Evolutionary conservation across 1,140 invertebrate species (phyloP).

Genomic region (Drosophila miranda): DNA sequence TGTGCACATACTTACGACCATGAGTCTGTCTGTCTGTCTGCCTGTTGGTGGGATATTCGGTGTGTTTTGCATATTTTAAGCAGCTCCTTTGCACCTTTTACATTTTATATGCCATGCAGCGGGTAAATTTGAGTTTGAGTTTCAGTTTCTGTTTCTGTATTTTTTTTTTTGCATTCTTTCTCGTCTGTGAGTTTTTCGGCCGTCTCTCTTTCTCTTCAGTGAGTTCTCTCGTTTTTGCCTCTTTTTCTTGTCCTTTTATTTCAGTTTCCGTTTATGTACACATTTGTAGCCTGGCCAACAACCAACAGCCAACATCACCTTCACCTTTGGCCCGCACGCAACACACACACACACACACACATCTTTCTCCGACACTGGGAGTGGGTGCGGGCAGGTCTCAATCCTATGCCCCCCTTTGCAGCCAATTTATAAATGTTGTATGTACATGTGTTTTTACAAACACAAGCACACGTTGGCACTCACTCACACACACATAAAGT

Average conservation of each 20-base stretch:
- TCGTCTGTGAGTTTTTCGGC: constrained; percentile 1
- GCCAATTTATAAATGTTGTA: constrained; percentile 66
- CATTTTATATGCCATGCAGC: constrained; percentile 58
- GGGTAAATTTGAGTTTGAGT: constrained; percentile 63
- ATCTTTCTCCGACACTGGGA: constrained; percentile 13
- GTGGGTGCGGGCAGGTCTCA: constrained; percentile 36
- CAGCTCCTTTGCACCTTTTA: constrained; percentile 63
- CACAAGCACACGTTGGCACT: background rate
- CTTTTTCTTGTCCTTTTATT: constrained; percentile 59
- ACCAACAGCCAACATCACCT: constrained; percentile 53
- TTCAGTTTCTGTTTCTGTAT: background rate
- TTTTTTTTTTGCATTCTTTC: background rate
- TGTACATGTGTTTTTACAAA: constrained; percentile 61
- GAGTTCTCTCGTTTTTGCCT: constrained; percentile 11
- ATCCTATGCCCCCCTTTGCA: constrained; percentile 8
- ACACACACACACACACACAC: constrained; percentile 7
- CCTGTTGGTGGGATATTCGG: constrained; percentile 27
- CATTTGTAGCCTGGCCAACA: constrained; percentile 64
- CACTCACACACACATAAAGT: constrained; percentile 16
- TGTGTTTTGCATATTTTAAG: constrained; percentile 59
- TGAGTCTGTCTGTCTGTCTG: background rate
- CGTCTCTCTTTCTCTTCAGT: constrained; percentile 4
- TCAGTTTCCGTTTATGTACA: constrained; percentile 75
- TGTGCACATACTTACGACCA: constrained; percentile 3
- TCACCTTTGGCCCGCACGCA: constrained; percentile 66